phyloP scores from a whole-genome alignment of 2,797 vertebrate species.

The Sebastes trivittatus region DNA sequence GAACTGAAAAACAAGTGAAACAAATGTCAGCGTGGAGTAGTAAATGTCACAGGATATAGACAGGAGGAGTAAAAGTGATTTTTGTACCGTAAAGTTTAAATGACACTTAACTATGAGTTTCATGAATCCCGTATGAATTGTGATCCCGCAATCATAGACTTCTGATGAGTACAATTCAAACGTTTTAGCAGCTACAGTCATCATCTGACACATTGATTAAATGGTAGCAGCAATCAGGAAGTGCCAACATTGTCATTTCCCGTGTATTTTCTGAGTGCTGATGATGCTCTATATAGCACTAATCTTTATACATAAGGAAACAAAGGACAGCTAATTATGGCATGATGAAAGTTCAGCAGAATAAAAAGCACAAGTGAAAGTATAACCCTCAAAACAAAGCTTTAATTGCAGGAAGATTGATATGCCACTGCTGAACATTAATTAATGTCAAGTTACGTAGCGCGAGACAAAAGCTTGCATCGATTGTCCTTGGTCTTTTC shows the following conservation, averaged over 20 bases:
- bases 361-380: conserved; percentile 43
- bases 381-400: conserved; percentile 56
- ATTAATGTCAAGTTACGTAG: conserved; percentile 59
- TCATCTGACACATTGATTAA: conserved; percentile 35
- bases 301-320: conserved; percentile 40
- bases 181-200: neutral
- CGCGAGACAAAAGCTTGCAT: conserved; percentile 41
- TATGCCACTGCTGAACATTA: conserved; percentile 53
- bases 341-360: conserved; percentile 36
- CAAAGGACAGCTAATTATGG: conserved; percentile 60
- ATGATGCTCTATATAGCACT: conserved; percentile 6
- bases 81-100: neutral
- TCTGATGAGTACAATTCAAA: neutral
- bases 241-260: conserved; percentile 29
- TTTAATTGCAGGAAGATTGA: conserved; percentile 59
- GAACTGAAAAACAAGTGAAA: neutral
- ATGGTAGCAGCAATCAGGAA: conserved; percentile 24
- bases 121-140: neutral
- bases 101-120: neutral
- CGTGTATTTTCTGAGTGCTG: conserved; percentile 22
- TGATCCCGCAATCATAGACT: neutral
- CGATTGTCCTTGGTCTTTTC: conserved; percentile 42
- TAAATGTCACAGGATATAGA: neutral
- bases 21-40: neutral
- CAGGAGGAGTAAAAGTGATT: neutral